Evolutionary conservation across 2,113 vertebrate species (phyloP).

Genomic region (Verasper variegatus): DNA sequence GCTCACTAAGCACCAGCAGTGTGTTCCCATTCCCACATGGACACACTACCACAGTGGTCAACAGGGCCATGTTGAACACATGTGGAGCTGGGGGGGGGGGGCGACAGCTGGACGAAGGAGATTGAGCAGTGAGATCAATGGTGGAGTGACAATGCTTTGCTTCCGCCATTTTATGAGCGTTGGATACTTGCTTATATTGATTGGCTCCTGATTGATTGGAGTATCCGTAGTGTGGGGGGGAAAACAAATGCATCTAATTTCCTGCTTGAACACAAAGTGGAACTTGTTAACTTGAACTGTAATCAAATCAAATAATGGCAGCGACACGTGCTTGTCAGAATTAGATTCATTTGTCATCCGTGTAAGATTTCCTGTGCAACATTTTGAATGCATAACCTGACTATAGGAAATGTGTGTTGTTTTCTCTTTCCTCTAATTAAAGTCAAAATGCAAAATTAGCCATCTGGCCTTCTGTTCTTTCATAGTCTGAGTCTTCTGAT

Average conservation of each 20-base stretch:
- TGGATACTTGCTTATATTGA: conserved; percentile 19
- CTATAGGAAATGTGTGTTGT: conserved; percentile 47
- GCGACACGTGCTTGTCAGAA: conserved; percentile 21
- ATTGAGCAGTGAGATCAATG: conserved; percentile 3
- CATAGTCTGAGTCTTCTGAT: conserved; percentile 43
- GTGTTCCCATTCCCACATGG: neutral
- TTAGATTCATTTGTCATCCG: conserved; percentile 16
- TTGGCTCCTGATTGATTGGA: conserved; percentile 10
- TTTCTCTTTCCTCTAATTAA: conserved; percentile 55
- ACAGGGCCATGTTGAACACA: neutral
- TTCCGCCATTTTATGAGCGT: conserved; percentile 16
- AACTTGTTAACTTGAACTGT: conserved; percentile 5
- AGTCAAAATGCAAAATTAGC: conserved; percentile 67
- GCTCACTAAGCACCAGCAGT: neutral
- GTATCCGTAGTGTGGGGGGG: neutral
- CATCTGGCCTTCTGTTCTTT: conserved; percentile 65
- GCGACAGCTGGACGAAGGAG: neutral
- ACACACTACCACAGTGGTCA: neutral
- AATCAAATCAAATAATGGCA: conserved; percentile 30
- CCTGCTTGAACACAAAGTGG: neutral
- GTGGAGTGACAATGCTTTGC: neutral
- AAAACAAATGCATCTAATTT: neutral
- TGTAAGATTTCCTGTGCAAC: conserved; percentile 27
- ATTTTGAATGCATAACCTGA: conserved; percentile 44
- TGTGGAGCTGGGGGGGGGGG: neutral